A percentile compares a stretch with the other conserved stretches of the same genome.
Evolutionary conservation across 2,113 vertebrate species (phyloP).

Genomic region (Eulemur rufifrons): DNA sequence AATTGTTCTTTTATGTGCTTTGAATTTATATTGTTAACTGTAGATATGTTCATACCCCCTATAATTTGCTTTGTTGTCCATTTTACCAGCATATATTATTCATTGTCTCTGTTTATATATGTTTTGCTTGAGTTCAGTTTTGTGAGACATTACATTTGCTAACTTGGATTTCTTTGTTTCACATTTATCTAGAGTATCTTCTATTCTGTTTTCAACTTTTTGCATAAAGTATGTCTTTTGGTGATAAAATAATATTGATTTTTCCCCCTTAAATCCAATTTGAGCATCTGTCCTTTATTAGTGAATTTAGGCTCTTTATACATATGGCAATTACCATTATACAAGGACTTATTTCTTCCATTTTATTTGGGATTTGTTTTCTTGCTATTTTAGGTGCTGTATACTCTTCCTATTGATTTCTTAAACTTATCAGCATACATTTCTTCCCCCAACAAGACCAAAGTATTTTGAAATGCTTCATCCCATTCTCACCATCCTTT

Average conservation of each 20-base stretch:
- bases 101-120: not conserved
- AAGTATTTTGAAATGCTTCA: not conserved
- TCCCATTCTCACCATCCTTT: not conserved
- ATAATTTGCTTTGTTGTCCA: not conserved
- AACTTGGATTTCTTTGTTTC: not conserved
- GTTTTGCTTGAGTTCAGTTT: conserved; percentile 22
- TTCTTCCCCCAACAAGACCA: not conserved
- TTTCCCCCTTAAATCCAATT: not conserved
- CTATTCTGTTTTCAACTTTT: not conserved
- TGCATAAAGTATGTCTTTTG: not conserved
- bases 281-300: not conserved
- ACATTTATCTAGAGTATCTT: not conserved
- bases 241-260: not conserved
- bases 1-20: not conserved
- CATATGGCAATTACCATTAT: not conserved
- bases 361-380: conserved; percentile 22
- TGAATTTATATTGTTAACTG: not conserved
- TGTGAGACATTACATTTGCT: not conserved
- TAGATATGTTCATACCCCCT: not conserved
- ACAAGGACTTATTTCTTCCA: not conserved
- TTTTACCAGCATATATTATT: not conserved
- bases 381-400: not conserved
- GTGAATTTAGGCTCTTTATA: not conserved
- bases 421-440: not conserved
- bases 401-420: not conserved